These are phyloP conservation scores for Pygmarrhopalites habei DNA, from an alignment of 1,140 invertebrate species.

Conservation along the genomic window DNA sequence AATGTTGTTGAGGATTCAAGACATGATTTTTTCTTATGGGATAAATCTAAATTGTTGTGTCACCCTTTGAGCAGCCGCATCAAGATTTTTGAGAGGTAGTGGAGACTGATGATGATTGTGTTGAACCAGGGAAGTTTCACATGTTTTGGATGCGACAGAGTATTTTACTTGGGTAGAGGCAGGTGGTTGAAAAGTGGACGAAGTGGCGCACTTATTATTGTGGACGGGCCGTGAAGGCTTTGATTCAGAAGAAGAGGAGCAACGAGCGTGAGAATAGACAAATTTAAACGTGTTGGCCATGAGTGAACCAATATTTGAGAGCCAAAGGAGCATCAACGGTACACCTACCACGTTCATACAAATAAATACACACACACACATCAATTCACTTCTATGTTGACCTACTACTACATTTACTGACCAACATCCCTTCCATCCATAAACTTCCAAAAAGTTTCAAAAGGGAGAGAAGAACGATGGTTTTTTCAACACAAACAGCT, in stretches of 20 bases:
- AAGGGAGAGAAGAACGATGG: too few relatives aligned
- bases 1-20: too few relatives aligned
- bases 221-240: constrained; percentile 19
- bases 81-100: constrained; percentile 18
- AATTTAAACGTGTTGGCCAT: constrained; percentile 65
- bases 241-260: constrained; percentile 36
- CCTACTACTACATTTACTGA: too few relatives aligned
- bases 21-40: neutral
- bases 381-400: too few relatives aligned
- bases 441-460: too few relatives aligned
- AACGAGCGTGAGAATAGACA: constrained; percentile 60
- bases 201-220: constrained; percentile 18
- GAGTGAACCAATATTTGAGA: constrained; percentile 75
- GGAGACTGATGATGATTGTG: constrained; percentile 12
- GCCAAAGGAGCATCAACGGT: constrained; percentile 75
- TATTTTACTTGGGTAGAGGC: constrained; percentile 33
- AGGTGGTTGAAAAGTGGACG: constrained; percentile 20
- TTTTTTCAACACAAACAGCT: too few relatives aligned
- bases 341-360: too few relatives aligned
- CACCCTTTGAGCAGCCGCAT: constrained; percentile 23
- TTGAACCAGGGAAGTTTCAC: constrained; percentile 31
- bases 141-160: constrained; percentile 39
- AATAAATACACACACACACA: too few relatives aligned
- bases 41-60: neutral
- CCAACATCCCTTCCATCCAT: too few relatives aligned